phyloP scores from a whole-genome alignment of 2,113 vertebrate genomes.

The Heptranchias perlo region DNA sequence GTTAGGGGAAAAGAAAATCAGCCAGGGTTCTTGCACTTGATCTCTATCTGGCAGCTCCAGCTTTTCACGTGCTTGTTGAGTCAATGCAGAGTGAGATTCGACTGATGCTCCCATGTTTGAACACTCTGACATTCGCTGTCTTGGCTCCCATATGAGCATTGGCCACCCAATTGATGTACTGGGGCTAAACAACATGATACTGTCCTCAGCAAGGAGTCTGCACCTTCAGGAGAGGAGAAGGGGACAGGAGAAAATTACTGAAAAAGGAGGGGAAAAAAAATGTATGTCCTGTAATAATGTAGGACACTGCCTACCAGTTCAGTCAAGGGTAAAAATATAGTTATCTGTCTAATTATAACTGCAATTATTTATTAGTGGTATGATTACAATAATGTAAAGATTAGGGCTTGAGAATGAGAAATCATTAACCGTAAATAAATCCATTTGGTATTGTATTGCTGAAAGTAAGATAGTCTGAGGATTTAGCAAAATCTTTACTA shows the following conservation, averaged over 20 bases:
- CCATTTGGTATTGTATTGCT: background rate
- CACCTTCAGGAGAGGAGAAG: background rate
- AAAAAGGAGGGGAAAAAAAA: background rate
- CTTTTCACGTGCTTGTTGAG: background rate
- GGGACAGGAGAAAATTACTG: background rate
- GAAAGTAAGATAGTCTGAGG: background rate
- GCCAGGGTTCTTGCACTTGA: background rate
- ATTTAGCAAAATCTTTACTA: background rate
- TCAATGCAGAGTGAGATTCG: background rate
- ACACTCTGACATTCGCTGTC: background rate
- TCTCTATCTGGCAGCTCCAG: background rate
- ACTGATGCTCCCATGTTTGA: background rate
- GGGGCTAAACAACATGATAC: background rate
- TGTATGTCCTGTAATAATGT: background rate
- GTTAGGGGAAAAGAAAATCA: background rate
- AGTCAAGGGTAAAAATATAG: background rate
- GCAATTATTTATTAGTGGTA: background rate
- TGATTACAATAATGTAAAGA: background rate
- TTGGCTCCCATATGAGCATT: background rate
- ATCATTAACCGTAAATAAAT: background rate
- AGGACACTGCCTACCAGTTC: background rate
- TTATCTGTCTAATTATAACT: conserved; percentile 21
- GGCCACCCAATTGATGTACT: background rate
- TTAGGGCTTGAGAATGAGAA: background rate
- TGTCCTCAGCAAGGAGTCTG: background rate